Evolutionary conservation across 2,888 invertebrate genomes (phyloP), one percentile per base, ranked within the genome.

Genomic region (Xestoiulus laeticollis): DNA sequence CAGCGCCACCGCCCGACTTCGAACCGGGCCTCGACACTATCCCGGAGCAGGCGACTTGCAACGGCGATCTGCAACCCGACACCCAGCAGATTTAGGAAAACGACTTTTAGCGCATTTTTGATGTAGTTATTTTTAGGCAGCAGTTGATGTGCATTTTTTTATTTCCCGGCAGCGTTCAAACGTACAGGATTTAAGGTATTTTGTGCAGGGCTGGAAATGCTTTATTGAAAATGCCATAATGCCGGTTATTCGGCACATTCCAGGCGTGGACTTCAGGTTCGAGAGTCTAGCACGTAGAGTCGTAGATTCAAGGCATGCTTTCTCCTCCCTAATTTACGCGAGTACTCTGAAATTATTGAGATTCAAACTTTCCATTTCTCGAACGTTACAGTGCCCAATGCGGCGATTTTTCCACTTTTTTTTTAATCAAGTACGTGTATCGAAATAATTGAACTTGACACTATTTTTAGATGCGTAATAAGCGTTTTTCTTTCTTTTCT

Each of bases 101-200:
- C 26, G 78, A 78, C 30, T 30, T 12, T 12, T 30, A 26, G 30
- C 78, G 12, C 10, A 78, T 78, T 78, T 78, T 78, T 30, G 12
- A 8, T 78, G 30, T 78, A 30, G 78, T 16, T 78, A 78, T 78
- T 78, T 68, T 78, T 30, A 78, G 78, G 78, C 78, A 78, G 78
- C 30, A 78, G 16, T n/a, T 19, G 22, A 26, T 68, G 22, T 78
- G 78, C n/a, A 2, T 48, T 48, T n/a, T 43, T 59, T 59, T 59
- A n/a, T 59, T 78, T 78, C 26, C 22, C 3, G 14, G 78, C 30
- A 78, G 22, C 3, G 26, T 30, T 68, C 26, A 0, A 68, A n/a
- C n/a, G 26, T 68, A 19, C 53, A 53, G 53, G 19, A 53, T 53
- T 53, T 19, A n/a, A 5, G 53, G 53, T n/a, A 1, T 38, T 38